phyloP scores from a whole-genome alignment of 2,113 vertebrate genomes.

The Hydrolagus affinis region DNA sequence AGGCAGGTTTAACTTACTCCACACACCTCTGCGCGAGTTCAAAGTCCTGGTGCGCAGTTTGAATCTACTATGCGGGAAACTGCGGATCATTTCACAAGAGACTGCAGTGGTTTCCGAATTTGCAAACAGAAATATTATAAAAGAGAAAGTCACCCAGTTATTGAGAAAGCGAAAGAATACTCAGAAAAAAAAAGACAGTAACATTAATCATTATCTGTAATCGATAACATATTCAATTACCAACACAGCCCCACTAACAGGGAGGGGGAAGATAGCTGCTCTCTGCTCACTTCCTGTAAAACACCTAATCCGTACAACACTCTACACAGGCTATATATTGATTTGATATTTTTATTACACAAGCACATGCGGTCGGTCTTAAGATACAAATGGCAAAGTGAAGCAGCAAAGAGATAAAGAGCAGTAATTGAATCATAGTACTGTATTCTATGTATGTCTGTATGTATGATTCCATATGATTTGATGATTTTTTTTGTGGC shows the following conservation, averaged over 20 bases:
- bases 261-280: neutral
- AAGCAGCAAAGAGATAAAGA: neutral
- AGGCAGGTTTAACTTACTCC: no score
- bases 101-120: no score
- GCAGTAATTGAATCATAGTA: neutral
- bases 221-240: slow-evolving; percentile 30
- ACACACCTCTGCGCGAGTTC: no score
- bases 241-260: neutral
- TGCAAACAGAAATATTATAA: no score
- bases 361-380: neutral
- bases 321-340: slow-evolving; percentile 3
- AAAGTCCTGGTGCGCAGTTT: no score
- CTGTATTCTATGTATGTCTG: no score
- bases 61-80: neutral
- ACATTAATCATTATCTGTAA: slow-evolving; percentile 11
- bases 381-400: neutral
- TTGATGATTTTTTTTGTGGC: no score
- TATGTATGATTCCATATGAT: neutral
- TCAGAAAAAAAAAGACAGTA: neutral
- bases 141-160: no score
- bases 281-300: slow-evolving; percentile 18
- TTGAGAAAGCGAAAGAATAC: no score
- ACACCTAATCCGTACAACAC: neutral
- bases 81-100: neutral
- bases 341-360: slow-evolving; percentile 25